phyloP scores from a whole-genome alignment of 2,888 invertebrate species.

The Nineta flava region DNA sequence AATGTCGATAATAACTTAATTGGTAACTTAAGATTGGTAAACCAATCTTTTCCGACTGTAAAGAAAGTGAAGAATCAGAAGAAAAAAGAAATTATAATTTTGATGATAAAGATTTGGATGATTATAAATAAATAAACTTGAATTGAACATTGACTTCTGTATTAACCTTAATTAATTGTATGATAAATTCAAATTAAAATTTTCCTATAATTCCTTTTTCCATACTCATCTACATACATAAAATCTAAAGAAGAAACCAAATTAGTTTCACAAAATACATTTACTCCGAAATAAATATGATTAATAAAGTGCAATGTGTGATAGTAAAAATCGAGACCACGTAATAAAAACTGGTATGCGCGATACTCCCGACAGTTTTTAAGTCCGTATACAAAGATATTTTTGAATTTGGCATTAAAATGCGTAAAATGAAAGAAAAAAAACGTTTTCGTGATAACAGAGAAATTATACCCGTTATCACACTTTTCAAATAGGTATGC shows the following conservation, averaged over 20 bases:
- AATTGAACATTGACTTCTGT: too few relatives aligned
- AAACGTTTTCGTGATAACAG: background rate
- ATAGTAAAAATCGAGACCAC: background rate
- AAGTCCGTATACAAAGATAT: background rate
- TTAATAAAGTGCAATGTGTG: background rate
- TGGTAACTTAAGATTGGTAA: too few relatives aligned
- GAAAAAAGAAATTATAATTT: too few relatives aligned
- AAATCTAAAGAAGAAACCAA: background rate
- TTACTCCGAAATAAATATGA: background rate
- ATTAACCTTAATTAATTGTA: too few relatives aligned
- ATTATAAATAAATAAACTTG: too few relatives aligned
- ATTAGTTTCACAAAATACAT: background rate
- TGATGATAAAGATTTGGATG: too few relatives aligned
- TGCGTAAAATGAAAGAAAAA: background rate
- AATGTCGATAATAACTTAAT: too few relatives aligned
- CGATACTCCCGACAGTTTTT: background rate
- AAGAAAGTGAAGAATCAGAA: too few relatives aligned
- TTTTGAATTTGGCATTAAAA: background rate
- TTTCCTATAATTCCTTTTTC: too few relatives aligned
- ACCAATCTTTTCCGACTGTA: too few relatives aligned
- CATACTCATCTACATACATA: too few relatives aligned
- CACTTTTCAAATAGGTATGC: background rate
- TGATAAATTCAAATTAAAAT: too few relatives aligned
- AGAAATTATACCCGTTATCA: background rate
- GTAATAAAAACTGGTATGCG: background rate